phyloP scores from a whole-genome alignment of 2,113 vertebrate genomes.

The Calidris pygmaea region DNA sequence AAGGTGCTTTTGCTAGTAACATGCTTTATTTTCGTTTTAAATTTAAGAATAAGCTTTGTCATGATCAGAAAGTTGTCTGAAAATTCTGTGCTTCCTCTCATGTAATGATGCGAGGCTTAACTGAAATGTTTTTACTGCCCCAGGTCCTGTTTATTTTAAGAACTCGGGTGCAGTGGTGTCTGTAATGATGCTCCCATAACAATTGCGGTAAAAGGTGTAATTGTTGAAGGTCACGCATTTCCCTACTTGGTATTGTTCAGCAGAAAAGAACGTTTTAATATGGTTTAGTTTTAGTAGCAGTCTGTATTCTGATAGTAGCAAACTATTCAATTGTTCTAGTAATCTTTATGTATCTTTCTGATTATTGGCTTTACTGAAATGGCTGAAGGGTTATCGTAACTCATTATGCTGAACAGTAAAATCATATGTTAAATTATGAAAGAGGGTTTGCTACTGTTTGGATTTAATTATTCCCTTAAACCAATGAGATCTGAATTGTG shows the following conservation, averaged over 20 bases:
- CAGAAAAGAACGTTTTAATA: background rate
- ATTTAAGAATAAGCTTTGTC: fast-evolving
- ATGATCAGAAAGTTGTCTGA: background rate
- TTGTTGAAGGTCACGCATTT: background rate
- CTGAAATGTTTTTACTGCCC: background rate
- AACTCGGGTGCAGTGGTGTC: fast-evolving
- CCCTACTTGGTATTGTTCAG: background rate
- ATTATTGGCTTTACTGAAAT: background rate
- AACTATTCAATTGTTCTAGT: fast-evolving
- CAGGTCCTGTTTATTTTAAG: background rate
- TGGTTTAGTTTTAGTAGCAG: background rate
- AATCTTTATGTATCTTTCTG: background rate
- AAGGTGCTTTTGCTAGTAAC: fast-evolving
- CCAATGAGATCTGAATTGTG: background rate
- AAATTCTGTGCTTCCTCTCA: background rate
- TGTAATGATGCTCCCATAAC: background rate
- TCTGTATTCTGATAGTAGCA: background rate
- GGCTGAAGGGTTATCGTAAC: background rate
- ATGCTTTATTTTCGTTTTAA: background rate
- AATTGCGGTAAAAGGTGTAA: background rate
- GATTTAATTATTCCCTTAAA: background rate
- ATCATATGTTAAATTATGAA: background rate
- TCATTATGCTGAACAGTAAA: background rate
- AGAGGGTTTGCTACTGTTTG: background rate
- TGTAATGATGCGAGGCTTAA: background rate